Evolutionary conservation across 92 coral and sea anemone species (phyloP), one percentile per base, ranked within the genome.

Genomic region (Epizoanthus illoricatus): DNA sequence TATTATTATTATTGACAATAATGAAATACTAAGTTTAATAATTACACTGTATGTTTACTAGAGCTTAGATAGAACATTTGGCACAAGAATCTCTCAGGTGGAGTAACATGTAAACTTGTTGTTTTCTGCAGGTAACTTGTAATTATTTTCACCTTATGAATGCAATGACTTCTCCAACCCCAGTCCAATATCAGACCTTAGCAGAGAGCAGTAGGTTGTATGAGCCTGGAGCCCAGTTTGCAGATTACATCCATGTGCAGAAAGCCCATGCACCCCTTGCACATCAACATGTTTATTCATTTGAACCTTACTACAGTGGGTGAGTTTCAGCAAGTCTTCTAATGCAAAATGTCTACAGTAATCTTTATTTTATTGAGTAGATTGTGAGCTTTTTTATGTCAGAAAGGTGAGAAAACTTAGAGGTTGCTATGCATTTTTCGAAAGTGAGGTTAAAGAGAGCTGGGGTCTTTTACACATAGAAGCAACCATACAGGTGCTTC

Each of bases 161-260:
- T 69, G 79, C 87, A 7, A 90, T 94, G 65, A 86, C 97, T 41
- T 88, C 95, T 0, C 92, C 97, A 2, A 89, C 92, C 17, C 99
- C 99, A 18, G 87, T 96, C 76, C 99, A 91, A 80, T 96, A 91
- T 83, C 94, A 96, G 90, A 90, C 93, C 20, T 79, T 96, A 62
- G 93, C 94, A 4, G 98, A 96, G 72, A 93, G 94, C 87, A 91
- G 98, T 19, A 89, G 97, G 64, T 80, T 88, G 41, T 96, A 96
- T 75, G 99, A 96, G 87, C 99, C 99, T 85, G 99, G 99, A 12
- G 88, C 90, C 69, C 97, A 96, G 94, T 96, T 96, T 72, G 89
- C 94, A 18, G 98, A 93, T 64, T 96, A 91, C 83, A 91, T 96
- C 5, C 92, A 90, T 49, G 86, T 82, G 16, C 97, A 96, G 79